Base-by-base conservation (phyloP, 2,113 vertebrate genomes). In the Cromileptes altivelis region DNA sequence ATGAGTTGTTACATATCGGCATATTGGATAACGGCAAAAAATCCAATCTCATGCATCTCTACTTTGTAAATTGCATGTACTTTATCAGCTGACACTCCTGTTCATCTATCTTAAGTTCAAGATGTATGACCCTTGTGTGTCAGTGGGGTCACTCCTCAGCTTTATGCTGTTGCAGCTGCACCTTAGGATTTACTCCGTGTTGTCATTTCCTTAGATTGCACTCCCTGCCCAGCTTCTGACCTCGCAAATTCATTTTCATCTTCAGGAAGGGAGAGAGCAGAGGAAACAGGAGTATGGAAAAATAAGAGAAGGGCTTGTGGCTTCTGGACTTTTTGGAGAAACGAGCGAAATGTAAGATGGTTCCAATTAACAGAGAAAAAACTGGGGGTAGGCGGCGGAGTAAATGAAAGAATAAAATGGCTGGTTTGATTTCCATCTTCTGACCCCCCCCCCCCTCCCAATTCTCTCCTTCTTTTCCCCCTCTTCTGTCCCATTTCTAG, bases 361-460 rank as follows among this genome's bases (percentile, higher is more conserved):
- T 93, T 94, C 83, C 87, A 89, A 92, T 94, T 91, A 93, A 81
- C 10, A 9, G 47, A 76, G 56, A 58, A 87, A 45, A 88, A 85
- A 85, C 75, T 69, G 57, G 79, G 42, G 15, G 82, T 57, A 64
- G 82, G 74, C 77, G 3, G 72, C 73, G 70, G 61, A 88, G 92
- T 90, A 94, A 94, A 93, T 93, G 83, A 92, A 91, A 90, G 77
- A 90, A 93, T 92, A 76, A 92, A 93, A 89, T 49, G 82, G 85
- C 80, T 87, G 83, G 84, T 93, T 94, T 92, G 86, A 85, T 84
- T 91, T 91, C 52, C 52, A 83, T 89, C 85, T 82, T 80, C 62
- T 50, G 50, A 9, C 7, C 53, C 70, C 18, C 53, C 40, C 27
- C 30, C 2, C 9, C n/a, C 33, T 33, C 33, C 33, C 6, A 21